Evolutionary conservation across 2,888 invertebrate genomes (phyloP).

Genomic region (Drosophila yooni): DNA sequence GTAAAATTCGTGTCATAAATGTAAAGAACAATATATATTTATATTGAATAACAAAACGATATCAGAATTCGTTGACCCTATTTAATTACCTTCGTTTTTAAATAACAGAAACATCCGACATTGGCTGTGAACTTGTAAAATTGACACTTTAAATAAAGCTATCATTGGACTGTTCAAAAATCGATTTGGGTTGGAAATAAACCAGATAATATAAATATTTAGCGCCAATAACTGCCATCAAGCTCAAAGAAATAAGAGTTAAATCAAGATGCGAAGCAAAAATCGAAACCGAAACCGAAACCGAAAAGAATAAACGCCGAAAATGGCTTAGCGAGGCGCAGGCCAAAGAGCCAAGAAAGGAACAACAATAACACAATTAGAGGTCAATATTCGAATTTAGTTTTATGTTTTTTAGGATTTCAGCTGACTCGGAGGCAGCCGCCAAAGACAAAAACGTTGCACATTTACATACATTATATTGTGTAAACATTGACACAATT

Average conservation of each 20-base stretch:
- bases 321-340: conserved; percentile 31
- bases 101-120: neutral
- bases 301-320: conserved; percentile 17
- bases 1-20: neutral
- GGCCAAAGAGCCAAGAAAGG: neutral
- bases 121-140: neutral
- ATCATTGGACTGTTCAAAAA: conserved; percentile 34
- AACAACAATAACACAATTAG: conserved; percentile 13
- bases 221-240: conserved; percentile 50
- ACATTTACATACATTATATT: conserved; percentile 15
- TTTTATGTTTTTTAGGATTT: neutral
- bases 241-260: conserved; percentile 28
- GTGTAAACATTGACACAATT: conserved; percentile 21
- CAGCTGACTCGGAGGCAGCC: neutral
- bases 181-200: conserved; percentile 20
- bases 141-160: conserved; percentile 22
- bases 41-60: neutral
- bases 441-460: conserved; percentile 30
- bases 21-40: neutral
- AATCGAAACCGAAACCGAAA: conserved; percentile 13
- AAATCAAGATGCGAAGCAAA: conserved; percentile 30
- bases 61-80: neutral
- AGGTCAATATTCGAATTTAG: conserved; percentile 37
- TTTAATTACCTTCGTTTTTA: neutral
- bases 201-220: conserved; percentile 56